phyloP scores from a whole-genome alignment of 2,888 invertebrate species.

The Agrochola lota region DNA sequence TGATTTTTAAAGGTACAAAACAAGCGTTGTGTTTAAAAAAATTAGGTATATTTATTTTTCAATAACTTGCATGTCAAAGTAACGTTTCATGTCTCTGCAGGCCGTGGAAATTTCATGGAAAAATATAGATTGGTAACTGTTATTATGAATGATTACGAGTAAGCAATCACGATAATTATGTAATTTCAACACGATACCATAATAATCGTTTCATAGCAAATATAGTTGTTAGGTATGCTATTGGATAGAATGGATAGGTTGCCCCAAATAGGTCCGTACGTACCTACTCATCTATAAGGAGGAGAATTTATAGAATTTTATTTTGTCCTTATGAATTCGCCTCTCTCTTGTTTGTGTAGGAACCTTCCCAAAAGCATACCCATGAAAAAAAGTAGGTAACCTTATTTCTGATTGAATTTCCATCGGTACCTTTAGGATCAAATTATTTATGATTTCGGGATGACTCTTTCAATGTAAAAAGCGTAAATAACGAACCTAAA shows the following conservation, averaged over 20 bases:
- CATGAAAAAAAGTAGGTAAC: not conserved
- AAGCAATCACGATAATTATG: slow-evolving; percentile 43
- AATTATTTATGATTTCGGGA: slow-evolving; percentile 17
- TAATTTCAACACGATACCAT: slow-evolving; percentile 37
- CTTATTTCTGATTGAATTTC: slow-evolving; percentile 19
- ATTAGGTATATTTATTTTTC: not conserved
- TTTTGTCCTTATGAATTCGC: not conserved
- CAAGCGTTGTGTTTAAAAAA: not conserved
- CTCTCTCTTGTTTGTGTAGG: not conserved
- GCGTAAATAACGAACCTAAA: not conserved
- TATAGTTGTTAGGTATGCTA: not conserved
- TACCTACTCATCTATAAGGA: not conserved
- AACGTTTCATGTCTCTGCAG: slow-evolving; percentile 44
- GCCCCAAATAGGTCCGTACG: not conserved
- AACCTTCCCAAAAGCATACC: not conserved
- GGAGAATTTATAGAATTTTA: not conserved
- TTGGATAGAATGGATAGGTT: not conserved
- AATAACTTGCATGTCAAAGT: slow-evolving; percentile 43
- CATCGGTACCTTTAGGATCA: not conserved
- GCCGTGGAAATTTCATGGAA: slow-evolving; percentile 37
- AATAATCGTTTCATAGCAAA: slow-evolving; percentile 1
- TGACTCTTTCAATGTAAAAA: slow-evolving; percentile 9
- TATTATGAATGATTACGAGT: slow-evolving; percentile 49
- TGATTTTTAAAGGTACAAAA: not conserved
- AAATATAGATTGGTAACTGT: slow-evolving; percentile 35